Evolutionary conservation across 2,113 vertebrate genomes (phyloP).

Genomic region (Embiotoca jacksoni): DNA sequence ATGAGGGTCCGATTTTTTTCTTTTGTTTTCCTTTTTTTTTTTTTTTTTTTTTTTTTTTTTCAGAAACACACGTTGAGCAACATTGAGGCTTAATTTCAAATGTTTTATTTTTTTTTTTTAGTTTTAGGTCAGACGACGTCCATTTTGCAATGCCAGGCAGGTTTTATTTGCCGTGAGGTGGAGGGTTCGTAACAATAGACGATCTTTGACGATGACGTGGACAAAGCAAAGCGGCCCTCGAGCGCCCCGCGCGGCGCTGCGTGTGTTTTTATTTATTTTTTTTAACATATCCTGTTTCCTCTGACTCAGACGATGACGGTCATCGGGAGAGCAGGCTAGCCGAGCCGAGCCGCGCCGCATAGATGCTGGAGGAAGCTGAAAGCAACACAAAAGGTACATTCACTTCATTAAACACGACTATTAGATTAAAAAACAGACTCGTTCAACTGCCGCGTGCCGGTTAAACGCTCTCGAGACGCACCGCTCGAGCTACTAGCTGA

Average conservation of each 20-base stretch:
- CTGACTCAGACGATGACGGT: slow-evolving; percentile 67
- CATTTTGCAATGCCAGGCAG: too few species aligned
- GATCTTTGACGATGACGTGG: slow-evolving; percentile 21
- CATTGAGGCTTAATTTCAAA: too few species aligned
- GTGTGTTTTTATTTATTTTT: too few species aligned
- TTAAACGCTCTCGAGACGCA: not conserved
- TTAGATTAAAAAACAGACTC: too few species aligned
- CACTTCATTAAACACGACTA: too few species aligned
- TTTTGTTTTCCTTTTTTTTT: too few species aligned
- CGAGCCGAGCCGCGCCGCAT: slow-evolving; percentile 23
- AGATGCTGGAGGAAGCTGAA: slow-evolving; percentile 49
- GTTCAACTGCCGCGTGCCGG: not conserved
- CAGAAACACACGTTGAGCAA: too few species aligned
- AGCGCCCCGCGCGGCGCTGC: not conserved
- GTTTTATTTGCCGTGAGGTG: too few species aligned
- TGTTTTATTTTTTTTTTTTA: not conserved
- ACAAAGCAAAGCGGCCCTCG: not conserved
- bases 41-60: too few species aligned
- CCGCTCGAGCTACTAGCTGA: slow-evolving; percentile 43
- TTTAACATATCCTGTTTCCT: slow-evolving; percentile 77
- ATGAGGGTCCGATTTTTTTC: too few species aligned
- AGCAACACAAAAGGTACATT: not conserved
- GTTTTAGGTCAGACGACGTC: too few species aligned
- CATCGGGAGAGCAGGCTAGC: slow-evolving; percentile 40
- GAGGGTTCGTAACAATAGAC: not conserved